Evolutionary conservation across 2,888 invertebrate species (phyloP), one percentile per base, ranked within the genome.

Genomic region (Endomychus coccineus): DNA sequence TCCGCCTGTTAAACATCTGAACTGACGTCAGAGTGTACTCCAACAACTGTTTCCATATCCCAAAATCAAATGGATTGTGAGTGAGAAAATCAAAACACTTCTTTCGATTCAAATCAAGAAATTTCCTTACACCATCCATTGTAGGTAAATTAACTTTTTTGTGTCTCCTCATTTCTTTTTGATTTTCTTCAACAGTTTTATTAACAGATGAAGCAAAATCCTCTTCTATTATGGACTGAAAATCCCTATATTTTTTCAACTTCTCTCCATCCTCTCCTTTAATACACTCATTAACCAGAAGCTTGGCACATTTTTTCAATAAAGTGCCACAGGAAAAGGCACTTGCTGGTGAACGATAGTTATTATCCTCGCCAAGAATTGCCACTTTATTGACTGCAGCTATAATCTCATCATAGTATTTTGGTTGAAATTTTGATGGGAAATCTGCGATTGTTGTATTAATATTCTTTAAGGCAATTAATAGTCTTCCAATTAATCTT

Each of bases 1-100:
- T 16, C 7, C 30, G 6, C 12, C 30, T 16, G 7, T 30, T 30
- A n/a, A 30, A 30, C 5, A 19, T 7, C 17, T 30, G 30, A 30
- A 30, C 17, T 2, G 30, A 16, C 10, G 16, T 2, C 3, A 30
- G 30, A 2, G 30, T 16, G 10, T 6, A 7, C 12, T 16, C 16
- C 2, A 11, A 16, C 30, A 30, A 30, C 17, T 16, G 15, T n/a
- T 15, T 16, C 30, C 30, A 30, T 30, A 19, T 7, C n/a, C n/a
- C 21, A 19, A 19, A 19, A 7, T 6, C n/a, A n/a, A 19, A 19
- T 19, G 6, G 6, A 7, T 19, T 19, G 21, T 6, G n/a, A 7
- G n/a, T 19, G n/a, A 19, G 21, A 7, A 7, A 7, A n/a, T 19
- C 21, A n/a, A 7, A 19, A 19, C n/a, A 19, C n/a, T 19, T 19